Evolutionary conservation across 2,113 vertebrate genomes (phyloP), one percentile per base, ranked within the genome.

Genomic region (Nicator chloris): DNA sequence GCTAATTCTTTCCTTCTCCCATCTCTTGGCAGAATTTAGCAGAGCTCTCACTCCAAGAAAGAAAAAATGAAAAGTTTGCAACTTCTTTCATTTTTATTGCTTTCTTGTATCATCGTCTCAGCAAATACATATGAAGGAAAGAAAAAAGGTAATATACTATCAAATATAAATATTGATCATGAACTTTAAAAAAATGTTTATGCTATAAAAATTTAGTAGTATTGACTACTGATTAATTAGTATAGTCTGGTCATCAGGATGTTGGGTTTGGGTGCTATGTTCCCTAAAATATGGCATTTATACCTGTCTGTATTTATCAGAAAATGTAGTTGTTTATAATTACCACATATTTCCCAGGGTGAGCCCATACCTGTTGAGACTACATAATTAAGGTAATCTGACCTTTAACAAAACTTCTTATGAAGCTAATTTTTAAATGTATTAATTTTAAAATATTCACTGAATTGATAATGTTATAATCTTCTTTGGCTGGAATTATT

Each of bases 91-190:
- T 11, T 98, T 86, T 82, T 98, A 51, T 56, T 98, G 53, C 33
- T 98, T 86, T 83, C 93, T 42, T 95, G 59, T 69, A 21, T 93
- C 86, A 79, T 92, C 82, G 31, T 47, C 47, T 83, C 96, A 69
- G 91, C 92, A 82, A 92, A 93, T 33, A 56, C 94, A 44, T 31
- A 82, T 9, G 97, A 94, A 96, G 83, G 80, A 89, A 96, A 91
- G 45, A 69, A 47, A 91, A 81, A 93, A 98, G 98, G 98, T 98
- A 98, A 98, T 95, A 91, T 44, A 28, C 51, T 85, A 31, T 70
- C 53, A 89, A 90, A 92, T 66, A 78, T 88, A 76, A 37, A 31
- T 65, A 87, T 15, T 20, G 23, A 75, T 51, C 5, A 10, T 44
- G 13, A 68, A 31, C 35, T 71, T 90, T 28, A 35, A 18, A 4